Evolutionary conservation across 2,888 invertebrate genomes (phyloP), one percentile per base, ranked within the genome.

Genomic region (Dioctria rufipes): DNA sequence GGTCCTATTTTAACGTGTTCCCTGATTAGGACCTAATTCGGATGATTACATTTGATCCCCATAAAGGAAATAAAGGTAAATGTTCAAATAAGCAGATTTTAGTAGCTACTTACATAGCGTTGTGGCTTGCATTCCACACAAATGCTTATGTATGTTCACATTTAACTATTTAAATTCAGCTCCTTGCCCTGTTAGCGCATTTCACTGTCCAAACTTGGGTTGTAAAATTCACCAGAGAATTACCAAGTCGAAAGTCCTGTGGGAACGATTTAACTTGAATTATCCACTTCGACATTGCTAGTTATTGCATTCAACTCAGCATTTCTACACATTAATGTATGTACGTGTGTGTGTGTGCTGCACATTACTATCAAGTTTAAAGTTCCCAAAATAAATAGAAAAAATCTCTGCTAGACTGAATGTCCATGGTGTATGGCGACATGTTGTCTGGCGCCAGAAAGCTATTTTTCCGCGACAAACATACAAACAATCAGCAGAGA

Each of bases 361-460:
- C 25, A 25, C 25, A 25, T 25, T 25, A 25, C 25, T 25, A 77
- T 63, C 63, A 63, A 77, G 46, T 63, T 77, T 77, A 63, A 37
- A 61, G 77, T 49, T 61, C 13, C 49, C 61, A 25, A 39, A 13
- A 60, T 25, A 39, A 40, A 5, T 3, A 60, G 3, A 25, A 60
- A 51, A 51, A 63, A 77, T 46, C 73, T 73, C 58, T 73, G 58
- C 58, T 60, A 63, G 61, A 77, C 77, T 61, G 46, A 9, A 46
- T 25, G 37, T 66, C 43, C 46, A 66, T 63, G 46, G 77, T 60
- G 77, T 11, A n/a, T 78, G 81, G 81, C 81, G 81, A 78, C 81
- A 67, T 80, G 67, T 82, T 75, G 81, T 80, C 81, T 82, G 81
- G 81, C 81, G 81, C 81, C 81, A 82, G 66, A 46, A 66, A 63